Percentiles rank a stretch among this genome's conserved stretches.
These are phyloP conservation scores for Sebastes steindachneri DNA, from an alignment of 2,797 vertebrate genomes.

Conservation along the genomic window DNA sequence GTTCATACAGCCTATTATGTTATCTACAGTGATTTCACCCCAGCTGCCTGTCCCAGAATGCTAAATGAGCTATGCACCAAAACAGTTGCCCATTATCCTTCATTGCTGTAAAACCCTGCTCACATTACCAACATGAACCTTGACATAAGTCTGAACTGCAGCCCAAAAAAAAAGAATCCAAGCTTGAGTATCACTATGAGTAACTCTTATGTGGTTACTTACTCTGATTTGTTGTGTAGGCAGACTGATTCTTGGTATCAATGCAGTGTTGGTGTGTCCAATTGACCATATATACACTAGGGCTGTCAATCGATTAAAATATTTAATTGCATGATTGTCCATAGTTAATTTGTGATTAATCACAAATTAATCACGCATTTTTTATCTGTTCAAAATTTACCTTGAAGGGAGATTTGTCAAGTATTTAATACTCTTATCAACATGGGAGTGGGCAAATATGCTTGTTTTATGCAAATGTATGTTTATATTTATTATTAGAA, in stretches of 20 bases:
- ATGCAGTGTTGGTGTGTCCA: not conserved
- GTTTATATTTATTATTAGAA: no score
- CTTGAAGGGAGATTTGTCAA: no score
- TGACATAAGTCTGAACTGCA: not conserved
- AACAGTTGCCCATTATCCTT: constrained; percentile 33
- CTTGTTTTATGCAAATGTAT: no score
- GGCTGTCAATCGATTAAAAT: no score
- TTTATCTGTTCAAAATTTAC: no score
- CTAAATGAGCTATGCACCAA: constrained; percentile 27
- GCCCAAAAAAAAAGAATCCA: not conserved
- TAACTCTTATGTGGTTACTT: not conserved
- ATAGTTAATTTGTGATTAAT: no score
- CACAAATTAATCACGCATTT: no score
- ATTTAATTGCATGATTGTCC: no score
- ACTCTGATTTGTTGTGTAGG: not conserved
- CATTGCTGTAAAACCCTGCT: constrained; percentile 8
- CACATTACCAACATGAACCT: not conserved
- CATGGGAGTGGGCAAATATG: no score
- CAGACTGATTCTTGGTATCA: not conserved
- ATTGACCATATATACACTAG: not conserved
- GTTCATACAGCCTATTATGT: constrained; percentile 35
- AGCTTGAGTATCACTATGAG: not conserved
- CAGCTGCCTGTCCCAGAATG: constrained; percentile 17
- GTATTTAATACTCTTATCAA: no score
- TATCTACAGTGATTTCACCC: constrained; percentile 40